Evolutionary conservation across 2,113 vertebrate species (phyloP), one percentile per base, ranked within the genome.

Genomic region (Orthonyx spaldingii): DNA sequence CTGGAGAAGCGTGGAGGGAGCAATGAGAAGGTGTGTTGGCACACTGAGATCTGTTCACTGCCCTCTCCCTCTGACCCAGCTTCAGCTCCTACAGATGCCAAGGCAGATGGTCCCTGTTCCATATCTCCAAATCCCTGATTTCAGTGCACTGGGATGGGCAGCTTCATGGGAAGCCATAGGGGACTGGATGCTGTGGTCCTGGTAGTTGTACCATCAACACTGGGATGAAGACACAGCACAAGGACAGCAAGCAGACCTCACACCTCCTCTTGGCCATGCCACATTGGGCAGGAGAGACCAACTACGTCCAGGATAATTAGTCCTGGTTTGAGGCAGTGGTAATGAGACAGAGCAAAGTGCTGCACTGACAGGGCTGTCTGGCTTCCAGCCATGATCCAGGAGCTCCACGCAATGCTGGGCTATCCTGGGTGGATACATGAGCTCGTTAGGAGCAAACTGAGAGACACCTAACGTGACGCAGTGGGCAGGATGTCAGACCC

Each of bases 1-100:
- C 18, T 81, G 35, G 33, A 81, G 69, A 46, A 81, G 56, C 0
- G 0, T 2, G 2, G 35, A 52, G 6, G 3, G 16, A 27, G 5
- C n/a, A 61, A 22, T 3, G 1, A 33, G 39, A 33, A 84, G 9
- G 5, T 33, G 37, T 55, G 21, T 56, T 66, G 30, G 46, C 41
- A 26, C 1, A 1, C 28, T 47, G 53, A 33, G 42, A 37, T 68
- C 24, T 52, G 27, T 80, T 82, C 3, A 0, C 19, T 7, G 1
- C 19, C 30, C 42, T 74, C 44, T 75, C 47, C 14, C 9, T 70
- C 47, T 2, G 1, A 63, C 46, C 47, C 8, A 0, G 6, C 23
- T 76, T 68, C 9, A 13, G 5, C n/a, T 94, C 60, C 28, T 47
- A 11, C 23, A 47, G 11, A 22, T 56, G 26, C 79, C 2, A 7